A percentile compares a stretch with the other conserved stretches of the same genome.
Evolutionary conservation across 2,797 vertebrate species (phyloP).

Genomic region (Phalanger gymnotis): DNA sequence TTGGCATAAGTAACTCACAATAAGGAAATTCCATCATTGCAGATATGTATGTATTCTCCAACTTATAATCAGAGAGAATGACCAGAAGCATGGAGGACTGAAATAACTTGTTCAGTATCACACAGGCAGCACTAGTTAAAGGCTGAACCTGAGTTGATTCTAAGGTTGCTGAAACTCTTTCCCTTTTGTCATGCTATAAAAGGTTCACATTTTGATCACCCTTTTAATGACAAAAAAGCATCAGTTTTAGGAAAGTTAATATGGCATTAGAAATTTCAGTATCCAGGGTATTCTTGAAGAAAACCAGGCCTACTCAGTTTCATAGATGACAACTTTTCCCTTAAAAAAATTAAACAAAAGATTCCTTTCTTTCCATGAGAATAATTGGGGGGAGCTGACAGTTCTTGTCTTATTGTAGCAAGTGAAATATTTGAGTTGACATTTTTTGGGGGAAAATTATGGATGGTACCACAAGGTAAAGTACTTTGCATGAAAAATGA

Average conservation of each 20-base stretch:
- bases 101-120: neutral
- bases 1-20: neutral
- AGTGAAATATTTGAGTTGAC: neutral
- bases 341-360: conserved; percentile 4
- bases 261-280: neutral
- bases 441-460: neutral
- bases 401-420: neutral
- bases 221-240: neutral
- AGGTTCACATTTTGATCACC: neutral
- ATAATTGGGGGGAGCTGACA: neutral
- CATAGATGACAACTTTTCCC: neutral
- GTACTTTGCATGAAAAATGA: neutral
- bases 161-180: neutral
- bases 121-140: neutral
- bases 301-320: neutral
- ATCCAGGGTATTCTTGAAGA: neutral
- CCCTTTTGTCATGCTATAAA: neutral
- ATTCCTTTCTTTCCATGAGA: neutral
- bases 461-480: neutral
- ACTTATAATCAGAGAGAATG: neutral
- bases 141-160: neutral
- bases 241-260: neutral
- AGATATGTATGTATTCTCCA: neutral
- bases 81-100: neutral
- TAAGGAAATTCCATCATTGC: neutral